A percentile compares a stretch with the other conserved stretches of the same genome.
These are phyloP conservation scores for Augiades crinisus DNA, from an alignment of 2,888 invertebrate genomes.

Conservation along the genomic window DNA sequence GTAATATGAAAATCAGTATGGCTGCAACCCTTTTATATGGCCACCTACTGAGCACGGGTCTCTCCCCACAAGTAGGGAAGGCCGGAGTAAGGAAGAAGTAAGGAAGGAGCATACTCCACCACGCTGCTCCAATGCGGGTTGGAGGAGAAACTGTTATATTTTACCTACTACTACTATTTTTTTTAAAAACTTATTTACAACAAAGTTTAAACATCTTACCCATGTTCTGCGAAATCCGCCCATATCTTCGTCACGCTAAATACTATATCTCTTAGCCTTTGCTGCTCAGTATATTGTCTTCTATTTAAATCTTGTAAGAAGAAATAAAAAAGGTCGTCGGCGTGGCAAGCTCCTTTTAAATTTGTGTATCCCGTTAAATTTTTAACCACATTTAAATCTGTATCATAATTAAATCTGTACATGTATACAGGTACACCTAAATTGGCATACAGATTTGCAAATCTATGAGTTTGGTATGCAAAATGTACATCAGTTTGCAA, in stretches of 20 bases:
- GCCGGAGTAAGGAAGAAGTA: too few relatives aligned
- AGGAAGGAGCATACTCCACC: too few relatives aligned
- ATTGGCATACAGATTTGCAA: conserved; percentile 33
- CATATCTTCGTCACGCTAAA: conserved; percentile 63
- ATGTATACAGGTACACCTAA: conserved; percentile 43
- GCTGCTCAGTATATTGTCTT: conserved; percentile 48
- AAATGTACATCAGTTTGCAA: conserved; percentile 38
- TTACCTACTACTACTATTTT: too few relatives aligned
- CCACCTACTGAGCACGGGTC: too few relatives aligned
- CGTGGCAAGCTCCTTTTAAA: conserved; percentile 64
- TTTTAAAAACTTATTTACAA: neutral
- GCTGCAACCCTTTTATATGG: too few relatives aligned
- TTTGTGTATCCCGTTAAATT: conserved; percentile 34
- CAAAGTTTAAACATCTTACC: conserved; percentile 44
- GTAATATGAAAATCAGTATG: too few relatives aligned
- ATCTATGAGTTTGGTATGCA: conserved; percentile 37
- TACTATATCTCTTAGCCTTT: conserved; percentile 49
- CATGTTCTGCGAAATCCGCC: conserved; percentile 68
- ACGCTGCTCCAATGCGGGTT: too few relatives aligned
- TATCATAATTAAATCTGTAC: conserved; percentile 54
- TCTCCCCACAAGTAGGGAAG: too few relatives aligned
- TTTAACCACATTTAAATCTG: conserved; percentile 56
- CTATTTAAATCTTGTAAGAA: conserved; percentile 58
- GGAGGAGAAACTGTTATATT: too few relatives aligned
- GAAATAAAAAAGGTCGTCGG: conserved; percentile 70